Percentiles rank a stretch among this genome's conserved stretches.
phyloP scores from a whole-genome alignment of 2,888 invertebrate genomes.

The Neuroscelio doddi region DNA sequence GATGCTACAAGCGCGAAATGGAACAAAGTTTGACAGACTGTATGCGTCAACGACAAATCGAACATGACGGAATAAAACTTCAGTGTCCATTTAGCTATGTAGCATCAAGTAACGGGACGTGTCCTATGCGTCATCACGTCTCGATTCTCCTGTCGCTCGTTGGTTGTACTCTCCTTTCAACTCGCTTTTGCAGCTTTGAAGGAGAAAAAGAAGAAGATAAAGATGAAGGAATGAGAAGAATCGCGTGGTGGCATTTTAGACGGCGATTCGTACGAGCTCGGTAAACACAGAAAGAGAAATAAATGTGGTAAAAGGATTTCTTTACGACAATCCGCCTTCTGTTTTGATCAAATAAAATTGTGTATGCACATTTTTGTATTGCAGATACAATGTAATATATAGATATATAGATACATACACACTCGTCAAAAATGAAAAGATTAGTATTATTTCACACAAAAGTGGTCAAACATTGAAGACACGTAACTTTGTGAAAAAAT shows the following conservation, averaged over 20 bases:
- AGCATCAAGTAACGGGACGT: constrained; percentile 23
- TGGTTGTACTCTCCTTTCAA: constrained; percentile 28
- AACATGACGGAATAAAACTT: constrained; percentile 31
- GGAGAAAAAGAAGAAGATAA: constrained; percentile 34
- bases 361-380: constrained; percentile 31
- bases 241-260: constrained; percentile 40
- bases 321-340: constrained; percentile 42
- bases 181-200: constrained; percentile 19
- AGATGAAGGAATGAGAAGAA: constrained; percentile 27
- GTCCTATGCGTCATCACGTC: constrained; percentile 43
- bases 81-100: constrained; percentile 33
- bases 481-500: too few relatives aligned
- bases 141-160: constrained; percentile 34
- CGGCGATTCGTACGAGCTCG: constrained; percentile 31
- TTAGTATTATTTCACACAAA: too few relatives aligned
- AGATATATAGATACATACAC: too few relatives aligned
- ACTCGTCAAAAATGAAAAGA: too few relatives aligned
- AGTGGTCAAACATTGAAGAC: too few relatives aligned
- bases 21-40: constrained; percentile 20
- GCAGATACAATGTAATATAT: constrained; percentile 36
- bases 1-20: neutral
- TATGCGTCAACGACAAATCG: constrained; percentile 28
- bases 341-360: constrained; percentile 25
- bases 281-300: constrained; percentile 45
- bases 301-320: constrained; percentile 50